These are phyloP conservation scores for Cheilosia urbana DNA, from an alignment of 2,888 invertebrate species.

Conservation along the genomic window DNA sequence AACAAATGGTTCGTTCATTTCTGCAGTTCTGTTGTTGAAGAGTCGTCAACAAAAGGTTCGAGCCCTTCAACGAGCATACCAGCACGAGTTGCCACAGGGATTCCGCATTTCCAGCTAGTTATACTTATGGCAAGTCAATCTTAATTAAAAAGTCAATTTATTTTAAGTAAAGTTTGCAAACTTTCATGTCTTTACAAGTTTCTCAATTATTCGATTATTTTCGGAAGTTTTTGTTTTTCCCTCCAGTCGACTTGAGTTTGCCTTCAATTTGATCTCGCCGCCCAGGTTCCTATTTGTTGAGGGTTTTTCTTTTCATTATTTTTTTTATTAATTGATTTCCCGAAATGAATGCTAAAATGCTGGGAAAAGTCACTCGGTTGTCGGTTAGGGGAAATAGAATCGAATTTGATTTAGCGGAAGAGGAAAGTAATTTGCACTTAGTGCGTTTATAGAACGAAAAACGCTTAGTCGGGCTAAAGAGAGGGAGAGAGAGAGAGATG, in stretches of 20 bases:
- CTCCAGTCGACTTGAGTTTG: conserved; percentile 5
- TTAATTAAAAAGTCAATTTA: conserved; percentile 65
- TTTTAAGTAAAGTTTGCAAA: conserved; percentile 49
- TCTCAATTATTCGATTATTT: conserved; percentile 61
- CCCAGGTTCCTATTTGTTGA: conserved; percentile 1
- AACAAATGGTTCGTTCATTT: conserved; percentile 19
- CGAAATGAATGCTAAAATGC: conserved; percentile 17
- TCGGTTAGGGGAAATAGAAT: conserved; percentile 24
- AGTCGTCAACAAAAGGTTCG: too few species aligned
- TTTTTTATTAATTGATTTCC: conserved; percentile 26
- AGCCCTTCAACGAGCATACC: not conserved
- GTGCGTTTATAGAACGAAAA: not conserved
- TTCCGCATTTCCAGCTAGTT: conserved; percentile 6
- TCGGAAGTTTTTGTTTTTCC: not conserved
- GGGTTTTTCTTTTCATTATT: not conserved
- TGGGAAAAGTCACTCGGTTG: not conserved
- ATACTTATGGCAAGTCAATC: conserved; percentile 51
- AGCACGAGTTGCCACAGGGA: not conserved
- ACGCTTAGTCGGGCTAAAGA: too few species aligned
- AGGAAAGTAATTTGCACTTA: conserved; percentile 45
- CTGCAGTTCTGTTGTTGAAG: not conserved
- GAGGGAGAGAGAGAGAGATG: too few species aligned
- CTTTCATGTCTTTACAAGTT: conserved; percentile 64
- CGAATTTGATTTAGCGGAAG: conserved; percentile 41
- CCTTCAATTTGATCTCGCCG: conserved; percentile 28